phyloP scores from a whole-genome alignment of 2,113 vertebrate genomes.

The Solenodon paradoxus region DNA sequence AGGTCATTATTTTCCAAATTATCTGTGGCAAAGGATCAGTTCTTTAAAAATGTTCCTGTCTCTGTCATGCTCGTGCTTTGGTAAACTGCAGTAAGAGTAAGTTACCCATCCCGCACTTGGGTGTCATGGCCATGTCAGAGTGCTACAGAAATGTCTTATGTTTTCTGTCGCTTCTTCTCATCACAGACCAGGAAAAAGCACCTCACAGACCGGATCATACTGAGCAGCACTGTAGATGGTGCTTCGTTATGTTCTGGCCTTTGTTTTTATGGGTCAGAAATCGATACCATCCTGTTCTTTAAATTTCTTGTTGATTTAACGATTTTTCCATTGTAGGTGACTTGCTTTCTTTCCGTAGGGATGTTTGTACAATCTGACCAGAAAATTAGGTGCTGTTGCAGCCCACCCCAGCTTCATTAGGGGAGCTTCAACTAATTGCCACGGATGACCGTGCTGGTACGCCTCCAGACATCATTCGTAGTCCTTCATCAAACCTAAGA shows the following conservation, averaged over 20 bases:
- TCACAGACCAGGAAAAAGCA: neutral
- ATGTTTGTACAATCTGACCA: neutral
- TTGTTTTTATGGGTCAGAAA: neutral
- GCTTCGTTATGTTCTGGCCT: neutral
- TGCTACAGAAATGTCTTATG: neutral
- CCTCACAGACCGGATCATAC: fast-evolving
- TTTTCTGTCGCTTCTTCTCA: neutral
- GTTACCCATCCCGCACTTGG: neutral
- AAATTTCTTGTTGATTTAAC: neutral
- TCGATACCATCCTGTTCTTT: neutral
- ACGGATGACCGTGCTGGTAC: neutral
- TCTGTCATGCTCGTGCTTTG: neutral
- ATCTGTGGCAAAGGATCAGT: neutral
- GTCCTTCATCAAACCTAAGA: neutral
- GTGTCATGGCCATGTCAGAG: neutral
- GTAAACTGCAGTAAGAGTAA: slow-evolving; percentile 2
- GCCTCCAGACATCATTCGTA: neutral
- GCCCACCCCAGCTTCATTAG: neutral
- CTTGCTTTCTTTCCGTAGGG: neutral
- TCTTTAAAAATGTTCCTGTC: neutral
- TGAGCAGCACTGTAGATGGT: neutral
- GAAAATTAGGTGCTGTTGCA: neutral
- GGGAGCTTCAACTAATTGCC: neutral
- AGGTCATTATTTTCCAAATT: neutral
- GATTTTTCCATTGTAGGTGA: neutral